Percentiles rank a stretch among this genome's conserved stretches.
Conservation (phyloP, 2,888 invertebrate genomes). For the Drosophila atroscutellata region DNA sequence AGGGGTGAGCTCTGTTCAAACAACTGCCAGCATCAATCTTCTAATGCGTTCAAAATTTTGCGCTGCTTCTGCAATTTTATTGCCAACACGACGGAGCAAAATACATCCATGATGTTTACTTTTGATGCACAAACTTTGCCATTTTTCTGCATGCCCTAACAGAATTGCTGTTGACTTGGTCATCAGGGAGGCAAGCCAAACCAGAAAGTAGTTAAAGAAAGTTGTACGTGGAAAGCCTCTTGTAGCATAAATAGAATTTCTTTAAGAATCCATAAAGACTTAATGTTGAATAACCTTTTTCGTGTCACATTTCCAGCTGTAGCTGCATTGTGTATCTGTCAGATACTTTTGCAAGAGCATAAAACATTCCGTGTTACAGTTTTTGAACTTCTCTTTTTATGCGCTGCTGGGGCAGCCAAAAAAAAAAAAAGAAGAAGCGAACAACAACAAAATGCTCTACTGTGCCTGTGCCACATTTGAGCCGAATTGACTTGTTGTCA, state of each 20-base stretch:
- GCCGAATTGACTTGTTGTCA: conserved; percentile 80
- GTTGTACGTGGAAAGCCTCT: not conserved
- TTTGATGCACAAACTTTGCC: conserved; percentile 41
- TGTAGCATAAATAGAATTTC: not conserved
- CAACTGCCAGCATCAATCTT: conserved; percentile 79
- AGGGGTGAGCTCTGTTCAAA: conserved; percentile 47
- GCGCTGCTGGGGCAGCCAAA: conserved; percentile 11
- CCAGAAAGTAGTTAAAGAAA: not conserved
- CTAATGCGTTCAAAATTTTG: conserved; percentile 77
- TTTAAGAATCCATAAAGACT: conserved; percentile 3
- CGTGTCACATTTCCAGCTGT: not conserved
- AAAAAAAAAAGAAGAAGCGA: not conserved
- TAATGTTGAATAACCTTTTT: not conserved
- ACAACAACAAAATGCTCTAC: conserved; percentile 8
- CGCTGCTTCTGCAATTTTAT: conserved; percentile 73
- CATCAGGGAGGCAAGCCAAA: conserved; percentile 1
- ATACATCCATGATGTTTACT: conserved; percentile 55
- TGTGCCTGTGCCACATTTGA: conserved; percentile 66
- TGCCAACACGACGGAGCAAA: conserved; percentile 51
- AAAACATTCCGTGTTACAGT: conserved; percentile 11
- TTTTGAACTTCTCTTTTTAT: not conserved
- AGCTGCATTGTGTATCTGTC: conserved; percentile 8
- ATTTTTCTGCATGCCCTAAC: conserved; percentile 32
- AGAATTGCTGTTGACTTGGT: conserved; percentile 23
- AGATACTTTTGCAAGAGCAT: conserved; percentile 41